Conservation (phyloP, 1,140 invertebrate species). For the Temnothorax curvispinosus region DNA sequence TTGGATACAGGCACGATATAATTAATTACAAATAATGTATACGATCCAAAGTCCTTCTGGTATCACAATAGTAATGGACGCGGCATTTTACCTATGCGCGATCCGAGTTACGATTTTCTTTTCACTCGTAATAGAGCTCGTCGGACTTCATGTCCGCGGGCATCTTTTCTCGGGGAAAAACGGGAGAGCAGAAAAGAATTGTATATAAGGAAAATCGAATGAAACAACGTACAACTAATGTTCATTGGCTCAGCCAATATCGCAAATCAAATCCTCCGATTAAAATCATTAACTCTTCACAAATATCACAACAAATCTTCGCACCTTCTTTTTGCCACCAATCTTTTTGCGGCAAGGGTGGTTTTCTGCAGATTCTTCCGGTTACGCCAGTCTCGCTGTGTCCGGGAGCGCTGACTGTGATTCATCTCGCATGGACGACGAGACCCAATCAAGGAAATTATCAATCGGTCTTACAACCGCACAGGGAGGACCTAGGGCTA, state of each 20-base stretch:
- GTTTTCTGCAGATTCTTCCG: slow-evolving; percentile 57
- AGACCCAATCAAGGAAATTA: slow-evolving; percentile 67
- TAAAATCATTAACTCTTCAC: slow-evolving; percentile 35
- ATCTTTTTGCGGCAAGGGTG: slow-evolving; percentile 10
- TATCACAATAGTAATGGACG: slow-evolving; percentile 82
- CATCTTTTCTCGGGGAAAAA: slow-evolving; percentile 36
- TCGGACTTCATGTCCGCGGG: slow-evolving; percentile 78
- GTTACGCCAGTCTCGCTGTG: background rate
- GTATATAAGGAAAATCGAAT: slow-evolving; percentile 69
- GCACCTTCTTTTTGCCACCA: slow-evolving; percentile 33
- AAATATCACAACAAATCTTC: slow-evolving; percentile 82
- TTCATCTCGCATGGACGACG: slow-evolving; percentile 59
- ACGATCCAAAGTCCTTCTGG: slow-evolving; percentile 78
- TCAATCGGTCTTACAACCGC: slow-evolving; percentile 66
- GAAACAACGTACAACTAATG: slow-evolving; percentile 69
- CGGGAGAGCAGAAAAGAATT: slow-evolving; percentile 63
- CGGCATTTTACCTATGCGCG: slow-evolving; percentile 54
- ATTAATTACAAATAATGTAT: slow-evolving; percentile 82
- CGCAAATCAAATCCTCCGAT: slow-evolving; percentile 69
- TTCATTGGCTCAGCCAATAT: slow-evolving; percentile 79
- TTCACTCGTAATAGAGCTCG: slow-evolving; percentile 65
- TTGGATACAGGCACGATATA: slow-evolving; percentile 84
- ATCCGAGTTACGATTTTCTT: slow-evolving; percentile 54
- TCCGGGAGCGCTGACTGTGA: slow-evolving; percentile 45
- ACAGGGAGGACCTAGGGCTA: slow-evolving; percentile 75